Evolutionary conservation across 2,888 invertebrate genomes (phyloP), one percentile per base, ranked within the genome.

Genomic region (Agriopis leucophaearia): DNA sequence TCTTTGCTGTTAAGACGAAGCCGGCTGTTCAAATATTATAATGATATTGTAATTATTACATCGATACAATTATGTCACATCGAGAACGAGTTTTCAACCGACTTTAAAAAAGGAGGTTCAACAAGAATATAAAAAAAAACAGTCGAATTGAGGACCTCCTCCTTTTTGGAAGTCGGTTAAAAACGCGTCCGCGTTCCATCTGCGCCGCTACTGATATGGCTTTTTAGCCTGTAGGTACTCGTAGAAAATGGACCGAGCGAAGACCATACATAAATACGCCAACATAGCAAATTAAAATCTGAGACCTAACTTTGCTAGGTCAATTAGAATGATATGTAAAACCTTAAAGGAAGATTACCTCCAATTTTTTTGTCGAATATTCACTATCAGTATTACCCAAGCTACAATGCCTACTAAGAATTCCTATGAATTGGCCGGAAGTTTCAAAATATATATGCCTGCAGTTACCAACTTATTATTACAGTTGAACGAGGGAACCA

Each of bases 341-440:
- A 27, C 5, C 27, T 27, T 27, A 27, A 3, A 27, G 27, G 27
- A 27, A 2, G 27, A 27, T 27, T 13, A 44, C 44, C n/a, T 5
- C 18, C 48, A 18, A 48, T 18, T 10, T 48, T 8, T 47, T 47
- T 48, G 10, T 18, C 48, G 8, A 10, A 9, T 10, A 8, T 18
- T 48, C 10, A 48, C 18, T 48, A 18, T 18, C 16, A 13, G 10
- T 12, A 27, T 56, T 44, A 44, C 56, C 56, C 8, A 13, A n/a
- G 35, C n/a, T 15, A 18, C 44, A 16, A 27, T 44, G 7, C 8
- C 56, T 57, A 57, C 45, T 13, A 15, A 56, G 27, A 44, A 35
- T 18, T 5, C 7, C 12, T 44, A 57, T 44, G 44, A 57, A 35
- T 57, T n/a, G 27, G 35, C 56, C 56, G 56, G 56, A 45, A 45